Percentiles rank a stretch among this genome's conserved stretches.
Conservation (phyloP, 2,888 invertebrate species). For the Julus scandinavius region DNA sequence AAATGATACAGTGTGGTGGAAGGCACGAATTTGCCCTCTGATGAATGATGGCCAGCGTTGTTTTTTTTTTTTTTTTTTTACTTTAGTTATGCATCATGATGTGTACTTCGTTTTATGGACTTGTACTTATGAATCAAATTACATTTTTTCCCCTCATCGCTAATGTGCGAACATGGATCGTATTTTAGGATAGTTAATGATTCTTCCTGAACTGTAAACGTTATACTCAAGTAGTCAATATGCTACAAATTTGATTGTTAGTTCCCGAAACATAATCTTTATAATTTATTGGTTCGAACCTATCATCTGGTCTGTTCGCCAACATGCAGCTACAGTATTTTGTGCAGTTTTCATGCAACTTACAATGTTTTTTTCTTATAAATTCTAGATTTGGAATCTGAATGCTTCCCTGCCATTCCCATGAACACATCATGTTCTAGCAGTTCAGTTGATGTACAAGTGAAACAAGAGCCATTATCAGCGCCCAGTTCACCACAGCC, state of each 20-base stretch:
- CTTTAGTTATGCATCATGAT: not conserved
- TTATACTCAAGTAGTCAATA: not conserved
- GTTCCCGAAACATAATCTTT: no score
- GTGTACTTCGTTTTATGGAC: not conserved
- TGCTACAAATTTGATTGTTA: no score
- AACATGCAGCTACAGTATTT: no score
- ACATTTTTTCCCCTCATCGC: not conserved
- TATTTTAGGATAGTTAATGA: not conserved
- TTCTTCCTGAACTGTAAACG: not conserved
- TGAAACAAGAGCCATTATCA: constrained; percentile 62
- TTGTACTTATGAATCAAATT: constrained; percentile 21
- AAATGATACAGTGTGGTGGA: not conserved
- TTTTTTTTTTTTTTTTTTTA: not conserved
- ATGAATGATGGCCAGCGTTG: not conserved
- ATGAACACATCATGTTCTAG: constrained; percentile 69
- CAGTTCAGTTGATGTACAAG: constrained; percentile 58
- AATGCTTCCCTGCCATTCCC: constrained; percentile 85
- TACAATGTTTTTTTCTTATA: not conserved
- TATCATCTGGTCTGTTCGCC: no score
- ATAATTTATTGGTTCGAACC: no score
- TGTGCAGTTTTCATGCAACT: no score
- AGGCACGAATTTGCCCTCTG: constrained; percentile 21
- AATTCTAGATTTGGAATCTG: constrained; percentile 69
- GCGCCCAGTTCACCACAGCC: constrained; percentile 57
- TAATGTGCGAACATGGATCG: constrained; percentile 6